Conservation (phyloP, 2,113 vertebrate genomes). For the Scopus umbretta region DNA sequence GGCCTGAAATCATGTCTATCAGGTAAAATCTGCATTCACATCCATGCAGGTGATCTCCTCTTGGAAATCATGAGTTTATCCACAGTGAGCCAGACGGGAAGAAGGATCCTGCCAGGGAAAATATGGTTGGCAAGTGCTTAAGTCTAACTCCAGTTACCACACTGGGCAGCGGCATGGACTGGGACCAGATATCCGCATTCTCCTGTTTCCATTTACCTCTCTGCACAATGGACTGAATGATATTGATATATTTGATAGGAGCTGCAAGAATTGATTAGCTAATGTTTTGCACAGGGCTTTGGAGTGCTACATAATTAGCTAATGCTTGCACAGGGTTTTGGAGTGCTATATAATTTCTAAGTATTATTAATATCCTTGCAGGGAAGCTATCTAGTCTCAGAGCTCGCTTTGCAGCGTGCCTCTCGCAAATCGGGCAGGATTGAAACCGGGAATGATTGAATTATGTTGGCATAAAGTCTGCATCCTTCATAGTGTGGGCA, state of each 20-base stretch:
- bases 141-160: neutral
- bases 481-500: neutral
- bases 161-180: neutral
- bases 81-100: neutral
- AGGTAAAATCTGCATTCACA: neutral
- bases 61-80: neutral
- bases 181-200: neutral
- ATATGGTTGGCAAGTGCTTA: neutral
- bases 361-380: neutral
- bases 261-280: neutral
- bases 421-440: accelerated
- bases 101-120: neutral
- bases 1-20: neutral
- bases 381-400: neutral
- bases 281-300: neutral
- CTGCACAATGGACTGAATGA: neutral
- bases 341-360: neutral
- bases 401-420: neutral
- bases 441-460: neutral
- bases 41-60: neutral
- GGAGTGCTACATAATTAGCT: conserved; percentile 1
- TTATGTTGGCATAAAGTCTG: neutral
- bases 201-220: neutral
- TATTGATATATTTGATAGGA: neutral
- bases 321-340: neutral